Percentiles rank a stretch among this genome's conserved stretches.
Conservation (phyloP, 2,797 vertebrate genomes). For the Ibycter americanus region DNA sequence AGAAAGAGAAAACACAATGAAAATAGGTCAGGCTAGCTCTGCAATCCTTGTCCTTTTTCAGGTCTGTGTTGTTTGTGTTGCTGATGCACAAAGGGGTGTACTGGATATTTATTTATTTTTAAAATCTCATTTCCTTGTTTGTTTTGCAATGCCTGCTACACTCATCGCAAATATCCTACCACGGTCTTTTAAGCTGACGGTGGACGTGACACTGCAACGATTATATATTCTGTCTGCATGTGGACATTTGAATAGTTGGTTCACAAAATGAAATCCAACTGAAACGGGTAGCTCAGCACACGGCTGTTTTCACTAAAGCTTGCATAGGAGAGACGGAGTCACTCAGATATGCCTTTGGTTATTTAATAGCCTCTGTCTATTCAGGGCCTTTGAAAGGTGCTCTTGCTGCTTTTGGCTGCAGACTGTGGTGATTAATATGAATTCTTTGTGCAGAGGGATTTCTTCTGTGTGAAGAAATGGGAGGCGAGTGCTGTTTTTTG, state of each 20-base stretch:
- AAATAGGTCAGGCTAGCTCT: constrained; percentile 2
- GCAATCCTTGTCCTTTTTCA: neutral
- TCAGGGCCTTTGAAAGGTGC: constrained; percentile 38
- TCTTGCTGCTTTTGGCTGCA: constrained; percentile 28
- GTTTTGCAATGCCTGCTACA: neutral
- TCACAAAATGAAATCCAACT: neutral
- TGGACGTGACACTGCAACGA: neutral
- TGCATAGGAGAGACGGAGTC: neutral
- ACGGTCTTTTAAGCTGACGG: neutral
- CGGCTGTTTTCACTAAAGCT: neutral
- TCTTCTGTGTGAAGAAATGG: neutral
- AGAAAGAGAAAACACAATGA: neutral
- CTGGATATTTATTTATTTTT: neutral
- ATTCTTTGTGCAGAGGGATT: constrained; percentile 5
- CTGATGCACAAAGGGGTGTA: neutral
- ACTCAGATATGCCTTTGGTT: neutral
- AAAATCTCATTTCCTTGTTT: neutral
- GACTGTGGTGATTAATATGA: constrained; percentile 1
- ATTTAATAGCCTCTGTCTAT: constrained; percentile 21
- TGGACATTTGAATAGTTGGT: neutral
- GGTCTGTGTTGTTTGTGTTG: neutral
- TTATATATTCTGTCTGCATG: neutral
- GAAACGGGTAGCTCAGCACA: neutral
- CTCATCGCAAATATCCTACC: neutral
- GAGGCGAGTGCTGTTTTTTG: neutral